Percentiles rank a stretch among this genome's conserved stretches.
phyloP scores from a whole-genome alignment of 2,113 vertebrate species.

The Tragelaphus buxtoni region DNA sequence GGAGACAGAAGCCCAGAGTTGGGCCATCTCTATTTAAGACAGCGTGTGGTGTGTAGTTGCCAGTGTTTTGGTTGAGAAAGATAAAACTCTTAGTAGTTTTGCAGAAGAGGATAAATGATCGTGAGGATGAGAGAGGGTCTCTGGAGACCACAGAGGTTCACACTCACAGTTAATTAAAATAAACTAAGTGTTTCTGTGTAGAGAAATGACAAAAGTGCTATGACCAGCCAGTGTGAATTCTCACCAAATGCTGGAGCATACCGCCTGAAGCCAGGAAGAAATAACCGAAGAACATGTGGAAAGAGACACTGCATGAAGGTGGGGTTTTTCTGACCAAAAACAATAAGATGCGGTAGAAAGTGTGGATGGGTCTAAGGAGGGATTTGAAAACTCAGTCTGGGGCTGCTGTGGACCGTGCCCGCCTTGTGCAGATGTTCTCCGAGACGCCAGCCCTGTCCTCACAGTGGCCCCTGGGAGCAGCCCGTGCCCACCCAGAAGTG shows the following conservation, averaged over 20 bases:
- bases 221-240: not conserved
- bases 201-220: not conserved
- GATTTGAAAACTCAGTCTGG: fast-evolving
- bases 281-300: not conserved
- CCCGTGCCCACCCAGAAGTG: not conserved
- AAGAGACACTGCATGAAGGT: fast-evolving
- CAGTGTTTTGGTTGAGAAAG: not conserved
- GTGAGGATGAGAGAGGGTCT: not conserved
- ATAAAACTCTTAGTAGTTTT: no score
- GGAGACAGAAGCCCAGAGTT: not conserved
- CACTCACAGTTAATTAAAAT: not conserved
- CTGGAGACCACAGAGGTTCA: not conserved
- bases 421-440: fast-evolving
- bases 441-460: not conserved
- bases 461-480: not conserved
- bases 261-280: not conserved
- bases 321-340: not conserved
- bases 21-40: fast-evolving
- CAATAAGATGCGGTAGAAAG: not conserved
- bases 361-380: not conserved
- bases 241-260: not conserved
- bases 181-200: not conserved
- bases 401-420: fast-evolving
- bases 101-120: no score
- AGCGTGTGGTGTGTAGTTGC: fast-evolving